Conservation (phyloP, 1,140 invertebrate genomes). For the Pseudomyrmex pallidus region DNA sequence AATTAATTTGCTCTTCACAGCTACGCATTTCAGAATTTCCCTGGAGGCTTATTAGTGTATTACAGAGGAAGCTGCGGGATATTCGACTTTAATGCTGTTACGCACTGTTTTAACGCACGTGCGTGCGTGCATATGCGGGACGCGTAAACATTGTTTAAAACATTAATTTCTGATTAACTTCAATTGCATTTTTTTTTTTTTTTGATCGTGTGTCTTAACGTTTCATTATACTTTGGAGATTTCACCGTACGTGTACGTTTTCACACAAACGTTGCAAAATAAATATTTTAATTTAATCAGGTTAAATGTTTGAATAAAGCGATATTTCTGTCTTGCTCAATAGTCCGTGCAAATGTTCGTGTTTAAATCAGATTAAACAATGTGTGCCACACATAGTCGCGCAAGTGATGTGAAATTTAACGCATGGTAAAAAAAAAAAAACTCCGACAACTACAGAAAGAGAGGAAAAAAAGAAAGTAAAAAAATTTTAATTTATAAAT, state of each 20-base stretch:
- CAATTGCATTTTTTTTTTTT: not conserved
- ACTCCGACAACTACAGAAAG: slow-evolving; percentile 18
- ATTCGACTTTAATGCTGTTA: slow-evolving; percentile 17
- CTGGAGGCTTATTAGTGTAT: not conserved
- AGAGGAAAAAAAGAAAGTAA: not conserved
- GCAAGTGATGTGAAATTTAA: slow-evolving; percentile 30
- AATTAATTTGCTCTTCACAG: slow-evolving; percentile 38
- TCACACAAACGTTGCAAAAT: not conserved
- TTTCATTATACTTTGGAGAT: not conserved
- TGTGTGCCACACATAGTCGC: slow-evolving; percentile 11
- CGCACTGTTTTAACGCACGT: too few species aligned
- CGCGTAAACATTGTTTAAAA: not conserved
- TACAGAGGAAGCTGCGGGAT: not conserved
- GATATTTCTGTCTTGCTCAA: slow-evolving; percentile 13
- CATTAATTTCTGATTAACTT: not conserved
- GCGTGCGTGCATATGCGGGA: too few species aligned
- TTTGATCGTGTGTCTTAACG: not conserved
- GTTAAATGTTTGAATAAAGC: slow-evolving; percentile 24
- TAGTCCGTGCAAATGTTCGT: slow-evolving; percentile 27
- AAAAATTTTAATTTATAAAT: slow-evolving; percentile 47
- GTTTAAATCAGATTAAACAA: slow-evolving; percentile 54
- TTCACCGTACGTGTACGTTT: not conserved
- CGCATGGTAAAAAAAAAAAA: not conserved
- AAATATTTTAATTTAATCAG: not conserved
- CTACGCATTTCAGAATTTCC: slow-evolving; percentile 19